Conservation (phyloP, 2,797 vertebrate genomes). For the Etheostoma nigrum region DNA sequence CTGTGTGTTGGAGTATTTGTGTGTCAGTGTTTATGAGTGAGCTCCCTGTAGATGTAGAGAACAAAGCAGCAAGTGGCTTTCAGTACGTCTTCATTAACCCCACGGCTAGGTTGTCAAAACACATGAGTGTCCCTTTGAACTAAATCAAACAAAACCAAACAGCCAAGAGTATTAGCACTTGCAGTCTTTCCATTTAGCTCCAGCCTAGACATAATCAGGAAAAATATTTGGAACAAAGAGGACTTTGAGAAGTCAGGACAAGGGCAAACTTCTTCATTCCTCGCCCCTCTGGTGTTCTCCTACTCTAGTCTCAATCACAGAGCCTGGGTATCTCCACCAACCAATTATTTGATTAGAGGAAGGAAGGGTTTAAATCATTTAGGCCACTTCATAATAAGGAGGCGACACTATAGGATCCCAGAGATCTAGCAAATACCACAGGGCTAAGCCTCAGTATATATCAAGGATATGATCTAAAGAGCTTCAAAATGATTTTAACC, state of each 20-base stretch:
- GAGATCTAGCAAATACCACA: slow-evolving; percentile 71
- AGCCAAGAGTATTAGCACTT: slow-evolving; percentile 16
- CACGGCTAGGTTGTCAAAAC: slow-evolving; percentile 42
- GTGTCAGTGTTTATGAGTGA: slow-evolving; percentile 40
- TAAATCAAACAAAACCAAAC: slow-evolving; percentile 51
- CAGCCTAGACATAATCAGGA: slow-evolving; percentile 34
- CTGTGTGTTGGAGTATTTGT: not conserved
- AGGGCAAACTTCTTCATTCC: slow-evolving; percentile 69
- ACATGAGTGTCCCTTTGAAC: slow-evolving; percentile 31
- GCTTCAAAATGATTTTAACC: slow-evolving; percentile 50
- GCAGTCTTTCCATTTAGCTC: slow-evolving; percentile 37
- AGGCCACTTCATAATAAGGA: slow-evolving; percentile 77
- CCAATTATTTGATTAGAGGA: slow-evolving; percentile 87
- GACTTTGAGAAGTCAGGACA: slow-evolving; percentile 73
- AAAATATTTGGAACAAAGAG: slow-evolving; percentile 57
- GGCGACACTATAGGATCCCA: slow-evolving; percentile 65
- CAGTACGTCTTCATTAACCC: slow-evolving; percentile 61
- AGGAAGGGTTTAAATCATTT: slow-evolving; percentile 79
- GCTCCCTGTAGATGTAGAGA: slow-evolving; percentile 27
- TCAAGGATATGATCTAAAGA: slow-evolving; percentile 70
- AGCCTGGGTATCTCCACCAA: slow-evolving; percentile 76
- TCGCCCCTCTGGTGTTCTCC: slow-evolving; percentile 61
- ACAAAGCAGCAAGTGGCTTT: slow-evolving; percentile 49
- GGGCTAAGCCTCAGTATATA: slow-evolving; percentile 69
- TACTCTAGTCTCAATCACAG: slow-evolving; percentile 68